phyloP scores from a whole-genome alignment of 2,113 vertebrate genomes.

The Sialia sialis region DNA sequence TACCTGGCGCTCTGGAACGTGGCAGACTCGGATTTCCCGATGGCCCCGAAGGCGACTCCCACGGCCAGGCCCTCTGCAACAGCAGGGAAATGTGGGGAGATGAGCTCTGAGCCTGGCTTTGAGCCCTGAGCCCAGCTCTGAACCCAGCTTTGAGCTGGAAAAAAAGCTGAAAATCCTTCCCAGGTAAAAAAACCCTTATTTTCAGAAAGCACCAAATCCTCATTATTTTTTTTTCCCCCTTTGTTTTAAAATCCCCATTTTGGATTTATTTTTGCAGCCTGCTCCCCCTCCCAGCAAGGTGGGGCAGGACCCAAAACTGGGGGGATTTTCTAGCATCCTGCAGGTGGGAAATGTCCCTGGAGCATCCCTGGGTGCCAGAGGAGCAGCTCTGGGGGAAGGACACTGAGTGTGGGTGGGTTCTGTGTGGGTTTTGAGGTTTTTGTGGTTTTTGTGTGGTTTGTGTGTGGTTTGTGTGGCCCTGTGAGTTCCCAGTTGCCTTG shows the following conservation, averaged over 20 bases:
- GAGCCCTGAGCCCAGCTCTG: too few species aligned
- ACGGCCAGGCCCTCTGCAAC: conserved; percentile 94
- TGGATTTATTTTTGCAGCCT: not conserved
- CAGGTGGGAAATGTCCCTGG: not conserved
- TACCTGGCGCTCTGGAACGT: conserved; percentile 95
- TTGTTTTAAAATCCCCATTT: not conserved
- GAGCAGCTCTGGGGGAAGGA: not conserved
- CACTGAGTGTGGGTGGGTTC: accelerated
- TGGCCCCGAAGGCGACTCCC: conserved; percentile 90
- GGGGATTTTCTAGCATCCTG: not conserved
- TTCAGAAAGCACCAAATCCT: not conserved
- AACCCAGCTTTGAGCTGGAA: not conserved
- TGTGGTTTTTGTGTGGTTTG: too few species aligned
- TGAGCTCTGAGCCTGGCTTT: too few species aligned
- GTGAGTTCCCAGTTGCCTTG: conserved; percentile 12
- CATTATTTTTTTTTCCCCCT: accelerated
- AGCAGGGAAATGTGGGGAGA: not conserved
- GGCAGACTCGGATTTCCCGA: conserved; percentile 86
- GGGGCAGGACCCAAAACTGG: not conserved
- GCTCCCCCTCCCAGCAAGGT: accelerated
- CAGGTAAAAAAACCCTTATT: not conserved
- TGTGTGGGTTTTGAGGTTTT: too few species aligned
- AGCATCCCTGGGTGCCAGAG: not conserved
- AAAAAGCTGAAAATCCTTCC: not conserved
- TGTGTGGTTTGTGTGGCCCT: not conserved